These are phyloP conservation scores for Acromyrmex echinatior DNA, from an alignment of 1,140 invertebrate genomes.

Conservation along the genomic window DNA sequence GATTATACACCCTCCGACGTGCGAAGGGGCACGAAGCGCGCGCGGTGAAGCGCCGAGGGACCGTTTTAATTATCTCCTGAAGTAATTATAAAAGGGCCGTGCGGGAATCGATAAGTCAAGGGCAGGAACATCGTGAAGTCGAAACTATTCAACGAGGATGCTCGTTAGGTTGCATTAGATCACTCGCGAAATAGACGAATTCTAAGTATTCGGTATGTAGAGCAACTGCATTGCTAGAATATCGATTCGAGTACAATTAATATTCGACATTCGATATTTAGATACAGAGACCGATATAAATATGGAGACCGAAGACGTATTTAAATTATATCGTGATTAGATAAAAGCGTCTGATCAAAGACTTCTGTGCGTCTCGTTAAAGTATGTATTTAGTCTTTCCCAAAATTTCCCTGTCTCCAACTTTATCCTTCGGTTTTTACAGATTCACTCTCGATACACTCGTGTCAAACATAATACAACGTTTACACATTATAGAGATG, in stretches of 20 bases:
- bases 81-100: conserved; percentile 80
- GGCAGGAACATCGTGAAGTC: conserved; percentile 26
- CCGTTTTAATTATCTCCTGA: conserved; percentile 81
- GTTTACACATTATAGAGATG: not conserved
- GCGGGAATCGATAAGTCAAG: conserved; percentile 73
- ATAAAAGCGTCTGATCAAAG: not conserved
- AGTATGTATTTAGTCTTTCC: not conserved
- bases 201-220: not conserved
- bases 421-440: not conserved
- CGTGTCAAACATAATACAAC: not conserved
- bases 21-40: conserved; percentile 54
- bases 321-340: not conserved
- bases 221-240: not conserved
- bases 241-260: not conserved
- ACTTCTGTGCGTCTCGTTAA: not conserved
- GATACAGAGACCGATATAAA: no score
- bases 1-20: conserved; percentile 82
- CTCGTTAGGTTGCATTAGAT: conserved; percentile 15
- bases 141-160: conserved; percentile 34
- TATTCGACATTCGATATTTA: not conserved
- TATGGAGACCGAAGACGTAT: not conserved
- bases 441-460: not conserved
- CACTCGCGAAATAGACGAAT: not conserved
- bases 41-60: conserved; percentile 76
- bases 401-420: not conserved